Evolutionary conservation across 37 sponge, comb jelly and placozoan genomes (phyloP).

Genomic region (Hexactinellida sp.): DNA sequence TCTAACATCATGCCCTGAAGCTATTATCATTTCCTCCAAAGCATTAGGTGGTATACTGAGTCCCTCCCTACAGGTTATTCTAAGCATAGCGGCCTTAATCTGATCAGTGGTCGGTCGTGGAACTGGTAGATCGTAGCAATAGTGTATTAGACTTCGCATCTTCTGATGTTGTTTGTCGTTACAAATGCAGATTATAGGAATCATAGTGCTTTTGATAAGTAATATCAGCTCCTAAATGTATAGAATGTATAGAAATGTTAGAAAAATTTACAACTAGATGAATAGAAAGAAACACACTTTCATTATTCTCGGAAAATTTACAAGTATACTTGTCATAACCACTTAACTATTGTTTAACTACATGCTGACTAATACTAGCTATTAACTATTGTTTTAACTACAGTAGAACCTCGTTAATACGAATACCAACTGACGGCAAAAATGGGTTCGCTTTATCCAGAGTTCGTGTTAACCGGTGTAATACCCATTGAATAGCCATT

Average conservation of each 20-base stretch:
- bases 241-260: not conserved
- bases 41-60: slow-evolving; percentile 70
- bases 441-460: no score
- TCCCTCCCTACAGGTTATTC: slow-evolving; percentile 68
- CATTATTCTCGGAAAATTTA: no score
- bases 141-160: slow-evolving; percentile 77
- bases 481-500: no score
- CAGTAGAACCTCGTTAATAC: no score
- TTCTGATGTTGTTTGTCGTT: slow-evolving; percentile 78
- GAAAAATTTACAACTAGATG: not conserved
- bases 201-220: slow-evolving; percentile 65
- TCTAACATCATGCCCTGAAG: slow-evolving; percentile 65
- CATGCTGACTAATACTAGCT: no score
- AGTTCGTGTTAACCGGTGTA: no score
- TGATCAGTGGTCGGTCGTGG: slow-evolving; percentile 67
- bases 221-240: slow-evolving; percentile 60
- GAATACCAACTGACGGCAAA: no score
- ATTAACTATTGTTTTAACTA: no score
- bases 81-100: slow-evolving; percentile 87
- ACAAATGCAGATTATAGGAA: slow-evolving; percentile 97
- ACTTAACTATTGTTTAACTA: no score
- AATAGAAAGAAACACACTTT: not conserved
- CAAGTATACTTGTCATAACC: no score
- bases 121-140: slow-evolving; percentile 85
- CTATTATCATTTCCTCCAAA: slow-evolving; percentile 55